phyloP scores from a whole-genome alignment of 2,797 vertebrate genomes.

The Phalanger gymnotis region DNA sequence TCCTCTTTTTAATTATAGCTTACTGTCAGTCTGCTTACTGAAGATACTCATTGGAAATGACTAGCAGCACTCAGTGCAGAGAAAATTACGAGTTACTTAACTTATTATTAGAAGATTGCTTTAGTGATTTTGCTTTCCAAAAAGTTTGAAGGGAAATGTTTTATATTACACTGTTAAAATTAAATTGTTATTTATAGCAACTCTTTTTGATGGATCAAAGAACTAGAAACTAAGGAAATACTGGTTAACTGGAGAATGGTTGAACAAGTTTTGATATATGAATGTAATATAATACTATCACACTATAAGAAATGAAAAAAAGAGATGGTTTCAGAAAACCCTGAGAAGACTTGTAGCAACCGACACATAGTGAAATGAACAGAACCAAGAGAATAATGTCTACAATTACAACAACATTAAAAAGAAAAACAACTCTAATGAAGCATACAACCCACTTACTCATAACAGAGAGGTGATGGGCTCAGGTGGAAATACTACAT shows the following conservation, averaged over 20 bases:
- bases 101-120: conserved; percentile 21
- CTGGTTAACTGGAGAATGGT: background rate
- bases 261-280: background rate
- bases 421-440: background rate
- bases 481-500: background rate
- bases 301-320: background rate
- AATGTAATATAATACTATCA: background rate
- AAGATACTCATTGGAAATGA: background rate
- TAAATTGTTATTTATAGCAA: background rate
- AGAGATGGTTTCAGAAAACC: background rate
- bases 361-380: background rate
- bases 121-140: conserved; percentile 3
- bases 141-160: conserved; percentile 8
- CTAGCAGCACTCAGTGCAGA: background rate
- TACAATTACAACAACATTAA: background rate
- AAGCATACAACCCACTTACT: no score
- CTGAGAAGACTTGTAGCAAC: background rate
- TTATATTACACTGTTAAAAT: background rate
- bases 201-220: background rate
- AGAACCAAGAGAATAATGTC: background rate
- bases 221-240: background rate
- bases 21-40: background rate
- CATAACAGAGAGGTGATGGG: background rate
- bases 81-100: background rate
- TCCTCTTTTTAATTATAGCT: background rate